Evolutionary conservation across 2,113 vertebrate genomes (phyloP), one percentile per base, ranked within the genome.

Genomic region (Collichthys lucidus): DNA sequence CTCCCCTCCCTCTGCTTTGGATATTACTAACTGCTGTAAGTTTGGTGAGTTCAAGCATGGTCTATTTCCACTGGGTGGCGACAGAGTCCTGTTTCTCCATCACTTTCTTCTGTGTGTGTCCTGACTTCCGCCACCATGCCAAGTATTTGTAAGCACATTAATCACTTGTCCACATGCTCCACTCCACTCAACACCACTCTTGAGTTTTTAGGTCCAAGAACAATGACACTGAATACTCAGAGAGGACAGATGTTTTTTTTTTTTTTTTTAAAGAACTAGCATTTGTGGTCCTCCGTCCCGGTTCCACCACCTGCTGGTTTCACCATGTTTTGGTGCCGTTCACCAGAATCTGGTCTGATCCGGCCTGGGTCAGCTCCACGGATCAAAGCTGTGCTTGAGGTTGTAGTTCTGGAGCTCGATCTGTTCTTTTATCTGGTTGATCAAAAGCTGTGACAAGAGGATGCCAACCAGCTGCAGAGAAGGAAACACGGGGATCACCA

Each of bases 341-440:
- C 14, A 49, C 31, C 24, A 70, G 20, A 29, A 42, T 57, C 35
- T 9, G 35, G 62, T 65, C 8, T 11, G 11, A 60, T 70, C 61
- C 5, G 16, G 46, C 15, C 22, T 19, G 17, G 61, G 71, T 95
- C 92, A 95, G 62, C 77, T 86, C 96, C 96, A 99, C 0, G 95
- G 97, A 81, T 99, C 98, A 0, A 93, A 90, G 11, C 69, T 95
- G 90, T 98, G 98, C 89, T 94, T 95, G 65, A 87, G 75, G 86
- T 94, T 96, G 94, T 98, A 98, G 65, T 94, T 91, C 93, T 98
- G 97, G 15, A 99, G 96, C 80, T 95, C 92, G 55, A 98, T 93
- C 93, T 99, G 98, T 87, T 99, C 96, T 62, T 94, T 95, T 89
- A 99, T 97, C 94, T 99, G 98, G 91, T 91, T 97, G 84, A 97